Base-by-base conservation (phyloP, 2,888 invertebrate species). In the Congeria kusceri region DNA sequence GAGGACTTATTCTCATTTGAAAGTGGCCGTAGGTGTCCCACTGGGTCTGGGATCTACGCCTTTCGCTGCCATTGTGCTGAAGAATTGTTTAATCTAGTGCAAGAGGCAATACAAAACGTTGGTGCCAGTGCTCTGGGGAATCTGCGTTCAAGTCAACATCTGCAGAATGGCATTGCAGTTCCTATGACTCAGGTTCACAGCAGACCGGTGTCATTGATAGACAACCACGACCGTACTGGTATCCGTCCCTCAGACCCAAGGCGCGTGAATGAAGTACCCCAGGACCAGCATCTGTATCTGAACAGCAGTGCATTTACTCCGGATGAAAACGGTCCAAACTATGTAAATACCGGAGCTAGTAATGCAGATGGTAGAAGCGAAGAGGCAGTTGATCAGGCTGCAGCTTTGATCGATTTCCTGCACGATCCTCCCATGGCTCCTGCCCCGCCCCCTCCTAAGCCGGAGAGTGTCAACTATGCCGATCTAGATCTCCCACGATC, bases 41-140 rank as follows among this genome's bases (percentile, higher is more conserved):
- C 98, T 1, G 99, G 99, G 0, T 96, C 97, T 83, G 98, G 98
- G 9, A 97, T 99, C 88, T 99, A 97, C 94, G 98, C 97, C 25
- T 99, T 99, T 93, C 96, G 96, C 87, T 98, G 98, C 93, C 95
- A 96, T 69, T 95, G 96, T 92, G 98, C 98, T 11, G 96, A 97
- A 89, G 95, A 96, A 78, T 94, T 99, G 57, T 98, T 98, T 94
- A 96, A 96, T 89, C 95, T 96, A 89, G 95, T 99, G 67, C 98
- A 98, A 93, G 96, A 96, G 77, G 96, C 96, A 92, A 97, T 98
- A 59, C 88, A 88, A 65, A 85, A 88, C 56, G 91, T 90, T 1
- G 91, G 91, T 4, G 89, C 91, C 85, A 84, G 20, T 28, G 62
- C 77, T 28, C 76, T 83, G 23, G 73, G 82, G 27, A 87, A 77